phyloP scores from a whole-genome alignment of 1,140 invertebrate genomes.

The Metaphire vulgaris region DNA sequence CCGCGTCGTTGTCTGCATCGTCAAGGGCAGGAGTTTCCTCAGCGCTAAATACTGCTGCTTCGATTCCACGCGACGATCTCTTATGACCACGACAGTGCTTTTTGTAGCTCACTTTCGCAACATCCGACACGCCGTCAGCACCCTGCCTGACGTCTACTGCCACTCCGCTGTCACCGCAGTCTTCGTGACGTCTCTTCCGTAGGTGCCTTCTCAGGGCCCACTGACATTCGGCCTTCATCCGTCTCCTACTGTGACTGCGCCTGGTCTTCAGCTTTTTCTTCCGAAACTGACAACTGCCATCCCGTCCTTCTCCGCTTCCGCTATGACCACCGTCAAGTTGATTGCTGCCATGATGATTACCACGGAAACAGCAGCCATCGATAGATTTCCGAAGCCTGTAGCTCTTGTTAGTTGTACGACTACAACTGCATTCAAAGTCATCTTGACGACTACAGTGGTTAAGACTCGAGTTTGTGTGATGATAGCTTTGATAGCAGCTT shows the following conservation, averaged over 20 bases:
- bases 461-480: no score
- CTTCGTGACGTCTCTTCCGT: neutral
- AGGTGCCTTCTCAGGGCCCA: neutral
- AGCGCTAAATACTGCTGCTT: no score
- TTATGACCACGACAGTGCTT: neutral
- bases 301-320: neutral
- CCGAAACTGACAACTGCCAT: neutral
- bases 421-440: no score
- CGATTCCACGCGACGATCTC: neutral
- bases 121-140: neutral
- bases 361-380: neutral
- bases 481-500: no score
- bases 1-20: neutral
- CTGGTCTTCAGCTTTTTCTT: neutral
- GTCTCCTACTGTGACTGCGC: neutral
- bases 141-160: neutral
- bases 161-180: neutral
- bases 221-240: neutral
- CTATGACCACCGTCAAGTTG: neutral
- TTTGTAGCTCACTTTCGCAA: neutral
- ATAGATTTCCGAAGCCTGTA: neutral
- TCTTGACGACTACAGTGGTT: no score
- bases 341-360: neutral
- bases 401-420: no score
- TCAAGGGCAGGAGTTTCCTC: no score